Evolutionary conservation across 2,113 vertebrate species (phyloP), one percentile per base, ranked within the genome.

Genomic region (Prinia subflava): DNA sequence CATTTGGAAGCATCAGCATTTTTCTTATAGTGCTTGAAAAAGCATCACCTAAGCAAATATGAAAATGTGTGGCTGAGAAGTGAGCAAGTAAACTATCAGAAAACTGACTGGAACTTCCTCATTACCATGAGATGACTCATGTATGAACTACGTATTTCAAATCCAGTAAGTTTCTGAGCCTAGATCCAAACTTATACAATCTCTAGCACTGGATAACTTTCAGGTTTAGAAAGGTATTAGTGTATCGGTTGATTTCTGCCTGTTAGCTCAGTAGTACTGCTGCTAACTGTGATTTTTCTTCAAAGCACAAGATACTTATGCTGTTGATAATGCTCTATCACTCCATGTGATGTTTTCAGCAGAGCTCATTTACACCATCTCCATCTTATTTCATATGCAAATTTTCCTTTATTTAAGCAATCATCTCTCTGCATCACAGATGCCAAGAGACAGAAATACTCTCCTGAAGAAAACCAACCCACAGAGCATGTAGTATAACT

Each of bases 381-480:
- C 63, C 33, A 92, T 37, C 75, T 83, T 83, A 94, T 83, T 95
- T 86, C 83, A 33, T 62, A 96, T 94, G 94, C 76, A 95, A 88
- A 83, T 92, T 95, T 92, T 65, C 71, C 71, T 92, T 83, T 83
- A 88, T 80, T 96, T 93, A 93, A 97, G 71, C 1, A 2, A 95
- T 94, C 75, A 93, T 86, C 50, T 93, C 76, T 76, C 21, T 19
- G 57, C 65, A 87, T 94, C 56, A 74, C 53, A 92, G 80, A 89
- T 86, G 90, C 79, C 78, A 95, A 70, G 49, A 93, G 75, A 94
- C 70, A 95, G 68, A 94, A 97, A 95, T 83, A 94, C 5, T 80
- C 82, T 86, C 69, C 86, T 85, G 31, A 92, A 86, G 90, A 93
- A 96, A 97, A 85, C 6, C 92, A 96, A 23, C 96, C 92, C 94